Evolutionary conservation across 2,888 invertebrate genomes (phyloP).

Genomic region (Invenusta paracnida): DNA sequence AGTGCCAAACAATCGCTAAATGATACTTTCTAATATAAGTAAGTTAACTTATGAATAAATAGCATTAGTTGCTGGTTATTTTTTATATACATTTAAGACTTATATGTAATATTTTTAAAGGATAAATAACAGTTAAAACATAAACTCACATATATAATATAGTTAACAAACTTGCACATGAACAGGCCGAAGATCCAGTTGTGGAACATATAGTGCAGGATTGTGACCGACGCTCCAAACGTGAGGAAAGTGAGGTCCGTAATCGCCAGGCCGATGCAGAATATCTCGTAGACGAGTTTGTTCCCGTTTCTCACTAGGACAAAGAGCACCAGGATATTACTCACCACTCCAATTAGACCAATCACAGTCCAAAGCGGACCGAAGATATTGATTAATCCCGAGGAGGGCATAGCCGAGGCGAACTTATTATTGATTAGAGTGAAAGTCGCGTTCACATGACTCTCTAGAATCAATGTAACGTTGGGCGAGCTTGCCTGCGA

Average conservation of each 20-base stretch:
- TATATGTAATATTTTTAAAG: too few relatives aligned
- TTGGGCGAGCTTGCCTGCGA: not conserved
- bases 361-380: constrained; percentile 29
- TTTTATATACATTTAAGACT: too few relatives aligned
- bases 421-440: not conserved
- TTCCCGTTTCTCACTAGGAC: constrained; percentile 28
- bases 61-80: too few relatives aligned
- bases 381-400: not conserved
- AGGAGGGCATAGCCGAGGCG: not conserved
- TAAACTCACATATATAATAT: constrained; percentile 36
- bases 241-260: constrained; percentile 38
- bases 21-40: too few relatives aligned
- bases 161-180: constrained; percentile 40
- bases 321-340: constrained; percentile 37
- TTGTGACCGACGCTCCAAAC: constrained; percentile 32
- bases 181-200: constrained; percentile 36
- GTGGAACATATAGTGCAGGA: constrained; percentile 37
- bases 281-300: constrained; percentile 38
- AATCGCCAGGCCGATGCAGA: constrained; percentile 38
- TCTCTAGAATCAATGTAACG: not conserved
- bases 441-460: not conserved
- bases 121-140: too few relatives aligned
- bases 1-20: too few relatives aligned
- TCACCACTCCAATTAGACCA: constrained; percentile 32
- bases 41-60: too few relatives aligned